These are phyloP conservation scores for Hyles vespertilio DNA, from an alignment of 1,140 invertebrate species.

Conservation along the genomic window DNA sequence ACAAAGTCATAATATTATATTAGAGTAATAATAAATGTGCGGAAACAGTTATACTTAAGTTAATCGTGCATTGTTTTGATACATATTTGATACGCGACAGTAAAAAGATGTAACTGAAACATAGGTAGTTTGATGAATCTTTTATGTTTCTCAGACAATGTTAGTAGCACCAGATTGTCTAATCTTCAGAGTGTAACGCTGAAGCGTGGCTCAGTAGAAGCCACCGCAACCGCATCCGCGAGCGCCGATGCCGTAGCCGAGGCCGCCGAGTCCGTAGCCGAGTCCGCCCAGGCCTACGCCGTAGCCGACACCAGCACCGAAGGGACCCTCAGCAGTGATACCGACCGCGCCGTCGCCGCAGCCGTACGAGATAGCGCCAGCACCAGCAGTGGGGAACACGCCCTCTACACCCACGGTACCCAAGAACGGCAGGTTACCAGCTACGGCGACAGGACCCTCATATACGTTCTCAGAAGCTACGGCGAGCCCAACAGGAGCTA, in stretches of 20 bases:
- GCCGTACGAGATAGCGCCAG: constrained; percentile 25
- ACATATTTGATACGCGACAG: too few relatives aligned
- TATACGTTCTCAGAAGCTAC: constrained; percentile 7
- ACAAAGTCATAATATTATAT: too few relatives aligned
- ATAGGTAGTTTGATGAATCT: too few relatives aligned
- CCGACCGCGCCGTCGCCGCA: constrained; percentile 23
- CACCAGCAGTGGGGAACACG: constrained; percentile 27
- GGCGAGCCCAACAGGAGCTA: constrained; percentile 1
- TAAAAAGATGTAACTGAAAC: too few relatives aligned
- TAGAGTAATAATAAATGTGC: too few relatives aligned
- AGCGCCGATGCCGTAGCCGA: not conserved
- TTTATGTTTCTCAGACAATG: too few relatives aligned
- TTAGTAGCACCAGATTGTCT: too few relatives aligned
- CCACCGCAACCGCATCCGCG: not conserved
- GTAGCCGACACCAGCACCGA: not conserved
- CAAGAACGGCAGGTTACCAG: constrained; percentile 9
- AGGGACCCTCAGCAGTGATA: not conserved
- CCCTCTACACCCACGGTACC: constrained; percentile 21
- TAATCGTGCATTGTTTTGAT: too few relatives aligned
- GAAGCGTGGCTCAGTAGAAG: too few relatives aligned
- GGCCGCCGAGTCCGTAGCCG: not conserved
- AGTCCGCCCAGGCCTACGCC: not conserved
- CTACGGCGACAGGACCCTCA: constrained; percentile 11
- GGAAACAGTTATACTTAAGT: too few relatives aligned
- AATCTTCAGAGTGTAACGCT: too few relatives aligned